Evolutionary conservation across 2,888 invertebrate species (phyloP).

Genomic region (Tanytarsus gracilentus): DNA sequence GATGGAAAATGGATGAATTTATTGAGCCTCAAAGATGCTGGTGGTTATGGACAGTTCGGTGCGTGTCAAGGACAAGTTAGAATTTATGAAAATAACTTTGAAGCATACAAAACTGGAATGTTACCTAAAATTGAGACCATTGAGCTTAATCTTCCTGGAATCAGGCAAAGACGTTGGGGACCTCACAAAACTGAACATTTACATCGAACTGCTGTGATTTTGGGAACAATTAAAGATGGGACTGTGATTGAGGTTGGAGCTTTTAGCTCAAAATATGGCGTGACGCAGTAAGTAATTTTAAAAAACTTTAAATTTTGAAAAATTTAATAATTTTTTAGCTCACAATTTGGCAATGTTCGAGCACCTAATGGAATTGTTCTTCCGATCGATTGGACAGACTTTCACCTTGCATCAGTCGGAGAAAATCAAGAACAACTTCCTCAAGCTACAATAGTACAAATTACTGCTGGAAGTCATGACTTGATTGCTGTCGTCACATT

Average conservation of each 20-base stretch:
- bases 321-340: slow-evolving; percentile 40
- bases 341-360: slow-evolving; percentile 48
- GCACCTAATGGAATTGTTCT: slow-evolving; percentile 42
- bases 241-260: slow-evolving; percentile 49
- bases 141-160: slow-evolving; percentile 45
- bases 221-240: slow-evolving; percentile 47
- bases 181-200: slow-evolving; percentile 34
- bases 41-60: slow-evolving; percentile 57
- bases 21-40: slow-evolving; percentile 44
- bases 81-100: slow-evolving; percentile 1
- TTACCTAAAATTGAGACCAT: slow-evolving; percentile 15
- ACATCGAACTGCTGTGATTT: slow-evolving; percentile 39
- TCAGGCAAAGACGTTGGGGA: slow-evolving; percentile 46
- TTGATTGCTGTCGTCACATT: slow-evolving; percentile 34
- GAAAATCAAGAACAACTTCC: slow-evolving; percentile 43
- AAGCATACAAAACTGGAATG: not conserved
- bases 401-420: slow-evolving; percentile 46
- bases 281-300: slow-evolving; percentile 49
- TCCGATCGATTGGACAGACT: slow-evolving; percentile 45
- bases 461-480: slow-evolving; percentile 32
- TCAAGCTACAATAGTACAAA: slow-evolving; percentile 43
- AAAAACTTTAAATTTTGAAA: slow-evolving; percentile 30
- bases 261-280: slow-evolving; percentile 45
- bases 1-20: slow-evolving; percentile 49
- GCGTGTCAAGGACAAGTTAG: slow-evolving; percentile 49